Base-by-base conservation (phyloP, 2,888 invertebrate species). In the Nasonovia ribisnigri region DNA sequence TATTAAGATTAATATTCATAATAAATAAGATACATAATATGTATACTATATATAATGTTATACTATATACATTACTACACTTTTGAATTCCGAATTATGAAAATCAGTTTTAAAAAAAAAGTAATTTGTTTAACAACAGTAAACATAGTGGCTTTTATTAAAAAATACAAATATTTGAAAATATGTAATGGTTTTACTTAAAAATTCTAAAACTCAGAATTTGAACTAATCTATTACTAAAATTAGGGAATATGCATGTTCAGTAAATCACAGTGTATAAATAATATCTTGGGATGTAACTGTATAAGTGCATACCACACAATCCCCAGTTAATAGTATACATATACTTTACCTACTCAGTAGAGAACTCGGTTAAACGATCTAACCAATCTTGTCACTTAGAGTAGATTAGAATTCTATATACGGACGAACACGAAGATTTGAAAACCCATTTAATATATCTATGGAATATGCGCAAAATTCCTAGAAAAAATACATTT, bases 311-410 rank as follows among this genome's bases (percentile, higher is more conserved):
- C 20, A 77, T 77, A 42, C 36, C 3, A 8, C 36, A 20, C 20
- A 36, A 36, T 36, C 8, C 77, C 8, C 77, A 20, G 36, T 42
- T 36, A 77, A 77, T 77, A 77, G 20, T 36, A 77, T 16, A 77
- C 36, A 36, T 77, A 77, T 36, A 36, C 20, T 20, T 36, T 77
- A 36, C 77, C 77, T 77, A 77, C 36, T 77, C 36, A 20, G 36
- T 8, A 77, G 77, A 36, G 77, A 20, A 20, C 77, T 77, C 77
- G 20, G 77, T 36, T 77, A 77, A 77, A 36, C 77, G 77, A 77
- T 77, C 36, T 77, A 77, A 77, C 77, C 77, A 77, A 77, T 77
- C 77, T 36, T 77, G 77, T 77, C 77, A 77, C 20, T 77, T 77
- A 77, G 77, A 77, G 36, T 42, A 77, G 57, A 57, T 77, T 77